A percentile compares a stretch with the other conserved stretches of the same genome.
Evolutionary conservation across 1,140 invertebrate genomes (phyloP).

Genomic region (Diuraphis noxia): DNA sequence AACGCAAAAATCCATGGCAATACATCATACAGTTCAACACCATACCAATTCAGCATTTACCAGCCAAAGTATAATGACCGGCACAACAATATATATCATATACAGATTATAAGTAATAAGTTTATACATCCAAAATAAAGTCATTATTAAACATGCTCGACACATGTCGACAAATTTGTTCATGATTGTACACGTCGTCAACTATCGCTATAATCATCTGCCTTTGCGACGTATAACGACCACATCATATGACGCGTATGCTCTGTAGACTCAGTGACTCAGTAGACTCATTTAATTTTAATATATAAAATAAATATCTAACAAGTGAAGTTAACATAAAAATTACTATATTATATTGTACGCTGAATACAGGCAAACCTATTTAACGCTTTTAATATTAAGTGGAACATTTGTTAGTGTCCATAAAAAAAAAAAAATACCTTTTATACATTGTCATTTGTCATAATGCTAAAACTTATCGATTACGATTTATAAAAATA

Average conservation of each 20-base stretch:
- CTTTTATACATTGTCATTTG: neutral
- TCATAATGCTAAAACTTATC: neutral
- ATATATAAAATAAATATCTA: neutral
- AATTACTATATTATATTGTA: neutral
- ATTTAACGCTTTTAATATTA: neutral
- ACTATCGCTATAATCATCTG: neutral
- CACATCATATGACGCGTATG: too few relatives aligned
- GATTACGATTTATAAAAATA: neutral
- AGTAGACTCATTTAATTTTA: too few relatives aligned
- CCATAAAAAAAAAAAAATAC: neutral
- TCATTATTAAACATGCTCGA: neutral
- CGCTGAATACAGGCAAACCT: neutral
- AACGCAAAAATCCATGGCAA: neutral
- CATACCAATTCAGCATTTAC: neutral
- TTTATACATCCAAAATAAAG: neutral
- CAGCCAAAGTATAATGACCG: neutral
- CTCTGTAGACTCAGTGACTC: neutral
- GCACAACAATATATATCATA: neutral
- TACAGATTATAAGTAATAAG: neutral
- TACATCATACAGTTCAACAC: neutral
- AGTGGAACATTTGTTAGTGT: neutral
- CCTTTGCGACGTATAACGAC: neutral
- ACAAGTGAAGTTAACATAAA: neutral
- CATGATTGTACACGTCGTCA: neutral
- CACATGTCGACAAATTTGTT: neutral